These are phyloP conservation scores for Tillus elongatus DNA, from an alignment of 2,888 invertebrate species.

Conservation along the genomic window DNA sequence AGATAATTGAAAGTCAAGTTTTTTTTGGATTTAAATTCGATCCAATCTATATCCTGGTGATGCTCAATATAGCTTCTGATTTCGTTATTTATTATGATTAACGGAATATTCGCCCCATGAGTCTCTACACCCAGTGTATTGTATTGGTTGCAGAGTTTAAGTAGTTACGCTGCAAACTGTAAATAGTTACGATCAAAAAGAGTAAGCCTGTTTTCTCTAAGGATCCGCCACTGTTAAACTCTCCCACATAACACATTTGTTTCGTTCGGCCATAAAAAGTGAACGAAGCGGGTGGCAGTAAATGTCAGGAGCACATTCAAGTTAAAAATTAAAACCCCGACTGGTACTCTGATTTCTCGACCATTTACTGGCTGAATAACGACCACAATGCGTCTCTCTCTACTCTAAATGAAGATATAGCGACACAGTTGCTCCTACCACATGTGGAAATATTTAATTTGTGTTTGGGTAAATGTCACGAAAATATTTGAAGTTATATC, in stretches of 20 bases:
- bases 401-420: slow-evolving; percentile 37
- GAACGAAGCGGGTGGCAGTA: slow-evolving; percentile 36
- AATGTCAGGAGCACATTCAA: slow-evolving; percentile 40
- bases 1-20: no score
- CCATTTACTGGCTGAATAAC: slow-evolving; percentile 39
- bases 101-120: no score
- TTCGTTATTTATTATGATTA: no score
- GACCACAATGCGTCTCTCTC: slow-evolving; percentile 28
- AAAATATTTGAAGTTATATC: slow-evolving; percentile 30
- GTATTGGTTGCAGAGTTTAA: no score
- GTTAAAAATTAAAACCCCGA: slow-evolving; percentile 41
- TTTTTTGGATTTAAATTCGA: no score
- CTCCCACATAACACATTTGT: slow-evolving; percentile 34
- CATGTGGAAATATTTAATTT: slow-evolving; percentile 39
- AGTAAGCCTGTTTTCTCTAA: no score
- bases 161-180: no score
- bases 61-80: no score
- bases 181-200: no score
- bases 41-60: no score
- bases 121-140: no score
- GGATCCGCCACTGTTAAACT: no score
- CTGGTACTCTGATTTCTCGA: slow-evolving; percentile 39
- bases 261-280: slow-evolving; percentile 35
- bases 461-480: slow-evolving; percentile 32
- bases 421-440: slow-evolving; percentile 33